These are phyloP conservation scores for Dendrocopos noguchii DNA, from an alignment of 2,113 vertebrate genomes.

Conservation along the genomic window DNA sequence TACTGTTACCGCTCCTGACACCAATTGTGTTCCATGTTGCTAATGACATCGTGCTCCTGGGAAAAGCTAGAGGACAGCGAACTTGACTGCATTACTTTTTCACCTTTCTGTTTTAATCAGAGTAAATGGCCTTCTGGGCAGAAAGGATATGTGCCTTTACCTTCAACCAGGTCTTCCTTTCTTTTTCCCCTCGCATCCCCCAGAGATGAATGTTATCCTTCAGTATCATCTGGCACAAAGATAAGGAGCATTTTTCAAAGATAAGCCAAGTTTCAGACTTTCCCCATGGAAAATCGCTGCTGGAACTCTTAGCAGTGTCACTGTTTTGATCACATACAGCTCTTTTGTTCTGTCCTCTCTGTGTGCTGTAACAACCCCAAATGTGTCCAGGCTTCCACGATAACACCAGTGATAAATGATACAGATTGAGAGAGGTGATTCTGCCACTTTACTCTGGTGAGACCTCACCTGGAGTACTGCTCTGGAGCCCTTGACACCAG, in stretches of 20 bases:
- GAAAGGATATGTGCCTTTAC: background rate
- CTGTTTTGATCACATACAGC: background rate
- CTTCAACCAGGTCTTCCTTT: background rate
- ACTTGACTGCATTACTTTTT: background rate
- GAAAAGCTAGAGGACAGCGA: background rate
- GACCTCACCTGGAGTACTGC: too few species aligned
- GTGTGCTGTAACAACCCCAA: background rate
- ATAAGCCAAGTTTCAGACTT: background rate
- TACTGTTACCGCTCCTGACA: background rate
- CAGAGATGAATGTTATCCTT: background rate
- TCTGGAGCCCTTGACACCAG: too few species aligned
- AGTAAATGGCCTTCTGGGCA: background rate
- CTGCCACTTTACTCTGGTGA: too few species aligned
- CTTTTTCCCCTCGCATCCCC: fast-evolving
- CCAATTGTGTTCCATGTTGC: background rate
- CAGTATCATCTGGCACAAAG: background rate
- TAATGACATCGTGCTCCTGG: background rate
- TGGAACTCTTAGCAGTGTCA: background rate
- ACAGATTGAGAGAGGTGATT: too few species aligned
- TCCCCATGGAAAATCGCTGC: background rate
- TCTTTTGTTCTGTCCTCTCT: background rate
- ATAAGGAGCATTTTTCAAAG: background rate
- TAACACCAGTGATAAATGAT: background rate
- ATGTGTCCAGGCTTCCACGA: background rate
- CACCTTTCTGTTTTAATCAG: background rate